Evolutionary conservation across 2,113 vertebrate species (phyloP).

Genomic region (Python bivittatus): DNA sequence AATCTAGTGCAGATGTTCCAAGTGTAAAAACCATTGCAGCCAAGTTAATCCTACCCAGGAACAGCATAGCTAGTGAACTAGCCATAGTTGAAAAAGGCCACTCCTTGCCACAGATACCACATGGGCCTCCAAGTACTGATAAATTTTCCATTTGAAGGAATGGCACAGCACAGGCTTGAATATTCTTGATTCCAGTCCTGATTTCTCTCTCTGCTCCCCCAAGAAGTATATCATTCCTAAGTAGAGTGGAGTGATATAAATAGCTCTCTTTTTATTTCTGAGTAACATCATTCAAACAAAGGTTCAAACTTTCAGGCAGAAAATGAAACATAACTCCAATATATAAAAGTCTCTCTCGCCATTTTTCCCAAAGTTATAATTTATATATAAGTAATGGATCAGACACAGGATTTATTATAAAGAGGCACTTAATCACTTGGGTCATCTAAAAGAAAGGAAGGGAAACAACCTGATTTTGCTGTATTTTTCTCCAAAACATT

Average conservation of each 20-base stretch:
- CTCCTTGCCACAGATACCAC: background rate
- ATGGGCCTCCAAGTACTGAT: background rate
- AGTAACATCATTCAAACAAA: background rate
- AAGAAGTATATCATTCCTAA: background rate
- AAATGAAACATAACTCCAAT: background rate
- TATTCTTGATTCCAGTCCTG: background rate
- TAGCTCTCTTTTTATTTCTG: background rate
- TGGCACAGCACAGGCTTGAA: background rate
- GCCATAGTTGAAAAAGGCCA: background rate
- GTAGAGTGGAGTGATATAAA: background rate
- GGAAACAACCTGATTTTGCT: background rate
- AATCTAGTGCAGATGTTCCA: background rate
- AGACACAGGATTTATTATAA: conserved; percentile 35
- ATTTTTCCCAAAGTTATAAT: conserved; percentile 41
- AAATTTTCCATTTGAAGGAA: background rate
- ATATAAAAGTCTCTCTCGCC: conserved; percentile 44
- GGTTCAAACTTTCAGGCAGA: background rate
- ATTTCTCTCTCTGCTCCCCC: background rate
- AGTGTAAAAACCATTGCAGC: background rate
- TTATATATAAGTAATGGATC: conserved; percentile 42
- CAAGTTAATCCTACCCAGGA: background rate
- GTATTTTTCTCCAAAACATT: background rate
- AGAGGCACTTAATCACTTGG: conserved; percentile 48
- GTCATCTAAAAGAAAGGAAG: conserved; percentile 52
- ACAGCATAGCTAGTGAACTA: background rate